Evolutionary conservation across 2,797 vertebrate genomes (phyloP), one percentile per base, ranked within the genome.

Genomic region (Schizopygopsis malacanthus): DNA sequence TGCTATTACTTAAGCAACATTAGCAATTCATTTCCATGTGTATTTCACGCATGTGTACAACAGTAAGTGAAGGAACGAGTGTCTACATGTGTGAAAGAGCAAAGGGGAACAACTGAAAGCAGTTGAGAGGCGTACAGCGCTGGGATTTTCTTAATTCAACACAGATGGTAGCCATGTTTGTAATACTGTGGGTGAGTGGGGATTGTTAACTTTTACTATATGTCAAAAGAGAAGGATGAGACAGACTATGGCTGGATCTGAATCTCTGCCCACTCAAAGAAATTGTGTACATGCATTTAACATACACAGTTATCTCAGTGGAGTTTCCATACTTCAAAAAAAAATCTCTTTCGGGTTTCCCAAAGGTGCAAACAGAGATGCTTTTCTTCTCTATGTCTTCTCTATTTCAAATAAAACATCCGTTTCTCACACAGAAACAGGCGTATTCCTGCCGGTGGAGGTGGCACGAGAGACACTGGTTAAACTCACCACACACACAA

Each of bases 401-500:
- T 41, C 81, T 9, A 22, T 73, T 83, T 73, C 11, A 63, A 73
- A 63, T 59, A 11, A 59, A 71, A 72, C 16, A 28, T 43, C 7
- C 0, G 39, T 39, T 75, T 83, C 71, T 83, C 45, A 83, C 43
- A 56, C 12, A 70, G 75, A 43, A 70, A 84, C n/a, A 22, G 82
- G 33, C 22, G 8, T 61, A 50, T 41, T 63, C 15, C 11, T 41
- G 33, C 83, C 41, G n/a, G n/a, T 3, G 25, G 63, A 59, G 76
- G 3, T 61, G 39, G 76, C 18, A 79, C 47, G 69, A 33, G 37
- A 47, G 75, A 22, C 82, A 81, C 67, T 6, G 13, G 22, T 86
- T 61, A 85, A 86, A 79, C 56, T 81, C 72, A 52, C 81, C 84
- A 79, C 71, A 82, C 52, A 22, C 56, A 70, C 84, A 45, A 70